Evolutionary conservation across 2,113 vertebrate genomes (phyloP).

Genomic region (Uropsilus gracilis): DNA sequence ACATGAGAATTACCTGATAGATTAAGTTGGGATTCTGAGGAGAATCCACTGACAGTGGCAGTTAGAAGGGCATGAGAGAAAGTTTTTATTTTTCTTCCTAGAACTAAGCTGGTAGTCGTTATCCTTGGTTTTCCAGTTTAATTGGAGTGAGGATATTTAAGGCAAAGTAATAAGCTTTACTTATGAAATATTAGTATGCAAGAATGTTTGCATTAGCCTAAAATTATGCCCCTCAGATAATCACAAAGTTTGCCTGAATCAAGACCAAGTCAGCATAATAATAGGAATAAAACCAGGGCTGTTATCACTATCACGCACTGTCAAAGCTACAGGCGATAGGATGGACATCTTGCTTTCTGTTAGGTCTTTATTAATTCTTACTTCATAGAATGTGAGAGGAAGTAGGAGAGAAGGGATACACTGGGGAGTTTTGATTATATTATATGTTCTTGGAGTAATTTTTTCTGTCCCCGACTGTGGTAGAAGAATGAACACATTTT

Average conservation of each 20-base stretch:
- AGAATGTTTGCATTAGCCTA: conserved; percentile 5
- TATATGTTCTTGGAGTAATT: conserved; percentile 50
- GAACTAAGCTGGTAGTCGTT: not conserved
- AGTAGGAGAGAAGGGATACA: not conserved
- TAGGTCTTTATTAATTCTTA: conserved; percentile 33
- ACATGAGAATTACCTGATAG: not conserved
- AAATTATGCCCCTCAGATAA: conserved; percentile 33
- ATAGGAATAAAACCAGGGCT: conserved; percentile 43
- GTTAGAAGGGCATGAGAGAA: conserved; percentile 44
- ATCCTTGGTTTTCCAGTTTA: conserved; percentile 48
- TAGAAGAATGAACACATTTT: conserved; percentile 68
- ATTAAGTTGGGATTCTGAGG: conserved; percentile 36
- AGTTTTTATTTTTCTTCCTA: conserved; percentile 47
- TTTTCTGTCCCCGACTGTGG: conserved; percentile 53
- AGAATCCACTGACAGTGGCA: conserved; percentile 55
- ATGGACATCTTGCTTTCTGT: conserved; percentile 26
- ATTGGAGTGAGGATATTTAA: conserved; percentile 49
- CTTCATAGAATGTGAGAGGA: not conserved
- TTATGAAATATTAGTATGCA: conserved; percentile 23
- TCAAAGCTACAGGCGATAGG: conserved; percentile 11
- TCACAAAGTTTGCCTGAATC: conserved; percentile 39
- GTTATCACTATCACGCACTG: conserved; percentile 21
- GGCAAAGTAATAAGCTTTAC: conserved; percentile 38
- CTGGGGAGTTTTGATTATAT: not conserved
- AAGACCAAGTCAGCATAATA: conserved; percentile 37